Evolutionary conservation across 1,140 invertebrate genomes (phyloP).

Genomic region (Nebria ingens): DNA sequence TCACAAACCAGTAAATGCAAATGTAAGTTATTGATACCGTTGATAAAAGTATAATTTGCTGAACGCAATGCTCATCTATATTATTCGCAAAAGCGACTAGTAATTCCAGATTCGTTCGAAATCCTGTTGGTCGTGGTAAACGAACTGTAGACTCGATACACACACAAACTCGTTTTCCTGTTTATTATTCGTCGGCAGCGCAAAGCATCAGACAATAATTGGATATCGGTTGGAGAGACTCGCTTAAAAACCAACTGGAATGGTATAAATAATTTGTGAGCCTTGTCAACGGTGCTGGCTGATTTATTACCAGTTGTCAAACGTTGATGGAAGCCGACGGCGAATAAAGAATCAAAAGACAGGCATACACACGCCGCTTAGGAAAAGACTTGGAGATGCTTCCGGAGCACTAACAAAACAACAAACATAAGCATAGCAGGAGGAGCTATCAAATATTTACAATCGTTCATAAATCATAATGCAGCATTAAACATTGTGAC

Average conservation of each 20-base stretch:
- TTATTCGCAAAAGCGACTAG: no score
- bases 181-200: slow-evolving; percentile 1
- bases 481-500: no score
- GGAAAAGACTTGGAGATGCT: neutral
- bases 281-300: neutral
- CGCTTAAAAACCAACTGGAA: slow-evolving; percentile 1
- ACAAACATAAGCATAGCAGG: neutral
- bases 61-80: no score
- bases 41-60: no score
- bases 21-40: no score
- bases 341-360: neutral
- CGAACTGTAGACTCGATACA: no score
- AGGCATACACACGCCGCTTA: neutral
- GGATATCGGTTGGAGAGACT: neutral
- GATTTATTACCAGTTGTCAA: neutral
- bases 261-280: slow-evolving; percentile 7
- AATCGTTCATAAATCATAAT: neutral
- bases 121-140: no score
- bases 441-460: neutral
- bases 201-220: slow-evolving; percentile 6
- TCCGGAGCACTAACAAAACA: neutral
- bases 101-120: no score
- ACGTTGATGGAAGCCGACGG: slow-evolving; percentile 3
- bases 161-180: slow-evolving; percentile 2
- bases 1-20: no score